Evolutionary conservation across 2,797 vertebrate species (phyloP), one percentile per base, ranked within the genome.

Genomic region (Parauchenoglanis punctatus): DNA sequence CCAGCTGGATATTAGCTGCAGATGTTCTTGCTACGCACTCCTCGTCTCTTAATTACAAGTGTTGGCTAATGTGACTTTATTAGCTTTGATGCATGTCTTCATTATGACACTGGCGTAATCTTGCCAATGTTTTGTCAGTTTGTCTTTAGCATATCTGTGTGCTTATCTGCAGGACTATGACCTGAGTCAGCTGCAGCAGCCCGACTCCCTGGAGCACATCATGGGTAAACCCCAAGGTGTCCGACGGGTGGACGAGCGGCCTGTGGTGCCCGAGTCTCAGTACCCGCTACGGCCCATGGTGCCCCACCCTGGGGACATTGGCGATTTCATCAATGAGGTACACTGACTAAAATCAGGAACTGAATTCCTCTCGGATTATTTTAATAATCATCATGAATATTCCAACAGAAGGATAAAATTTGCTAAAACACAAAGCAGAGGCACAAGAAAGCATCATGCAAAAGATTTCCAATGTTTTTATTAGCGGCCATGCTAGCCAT

Each of bases 251-350:
- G 99, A 99, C 58, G 99, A 99, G 94, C 97, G 98, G 92, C 99
- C 98, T 0, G 96, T 99, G 87, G 97, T 98, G 18, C 95, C 98
- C 0, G 98, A 99, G 94, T 97, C 98, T 0, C 98, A 99, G 94
- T 99, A 98, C 94, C 98, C 98, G 0, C 93, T 96, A 93, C 95
- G 98, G 92, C 97, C 98, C 82, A 96, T 96, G 70, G 96, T 98
- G 90, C 98, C 99, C 40, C 98, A 99, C 91, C 98, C 98, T 0
- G 98, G 98, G 87, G 98, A 99, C 93, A 99, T 99, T 76, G 98
- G 98, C 82, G 98, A 99, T 93, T 99, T 99, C 93, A 99, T 99
- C 93, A 97, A 96, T 2, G 99, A 99, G 94, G 99, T 99, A 95
- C 20, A 46, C 35, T 44, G 12, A 31, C 3, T 25, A 4, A 67